Conservation (phyloP, 2,888 invertebrate genomes). For the Tiphia femorata region DNA sequence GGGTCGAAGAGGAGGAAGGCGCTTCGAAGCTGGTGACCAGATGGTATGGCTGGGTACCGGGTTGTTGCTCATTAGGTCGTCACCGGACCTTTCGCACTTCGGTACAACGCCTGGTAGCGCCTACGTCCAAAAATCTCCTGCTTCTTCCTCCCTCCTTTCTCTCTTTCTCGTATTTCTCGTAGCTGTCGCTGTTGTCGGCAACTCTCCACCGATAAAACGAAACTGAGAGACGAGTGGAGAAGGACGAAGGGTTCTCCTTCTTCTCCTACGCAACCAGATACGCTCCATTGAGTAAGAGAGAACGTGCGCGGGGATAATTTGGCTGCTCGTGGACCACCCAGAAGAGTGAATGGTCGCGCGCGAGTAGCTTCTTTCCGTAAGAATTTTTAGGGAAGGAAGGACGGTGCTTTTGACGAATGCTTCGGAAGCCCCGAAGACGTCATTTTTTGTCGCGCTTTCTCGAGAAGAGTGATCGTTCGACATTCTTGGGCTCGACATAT, state of each 20-base stretch:
- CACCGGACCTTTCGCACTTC: slow-evolving; percentile 50
- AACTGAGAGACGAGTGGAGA: not conserved
- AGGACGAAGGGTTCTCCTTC: not conserved
- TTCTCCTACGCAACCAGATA: slow-evolving; percentile 15
- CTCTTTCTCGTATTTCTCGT: slow-evolving; percentile 1
- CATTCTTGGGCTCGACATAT: too few species aligned
- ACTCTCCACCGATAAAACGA: not conserved
- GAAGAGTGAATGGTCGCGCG: too few species aligned
- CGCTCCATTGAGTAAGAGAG: slow-evolving; percentile 44
- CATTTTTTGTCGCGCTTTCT: too few species aligned
- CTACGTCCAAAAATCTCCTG: slow-evolving; percentile 46
- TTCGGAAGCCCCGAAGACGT: too few species aligned
- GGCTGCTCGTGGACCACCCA: too few species aligned
- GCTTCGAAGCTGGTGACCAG: slow-evolving; percentile 60
- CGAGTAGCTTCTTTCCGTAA: too few species aligned
- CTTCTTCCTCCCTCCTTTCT: not conserved
- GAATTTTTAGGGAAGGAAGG: too few species aligned
- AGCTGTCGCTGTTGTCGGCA: not conserved
- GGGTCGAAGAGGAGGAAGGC: slow-evolving; percentile 20
- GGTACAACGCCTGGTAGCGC: slow-evolving; percentile 39
- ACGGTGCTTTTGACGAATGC: too few species aligned
- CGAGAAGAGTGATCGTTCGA: too few species aligned
- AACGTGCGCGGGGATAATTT: too few species aligned
- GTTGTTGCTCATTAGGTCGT: slow-evolving; percentile 52
- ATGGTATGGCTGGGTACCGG: slow-evolving; percentile 51